Evolutionary conservation across 1,140 invertebrate species (phyloP).

Genomic region (Harlomillsia oculata): DNA sequence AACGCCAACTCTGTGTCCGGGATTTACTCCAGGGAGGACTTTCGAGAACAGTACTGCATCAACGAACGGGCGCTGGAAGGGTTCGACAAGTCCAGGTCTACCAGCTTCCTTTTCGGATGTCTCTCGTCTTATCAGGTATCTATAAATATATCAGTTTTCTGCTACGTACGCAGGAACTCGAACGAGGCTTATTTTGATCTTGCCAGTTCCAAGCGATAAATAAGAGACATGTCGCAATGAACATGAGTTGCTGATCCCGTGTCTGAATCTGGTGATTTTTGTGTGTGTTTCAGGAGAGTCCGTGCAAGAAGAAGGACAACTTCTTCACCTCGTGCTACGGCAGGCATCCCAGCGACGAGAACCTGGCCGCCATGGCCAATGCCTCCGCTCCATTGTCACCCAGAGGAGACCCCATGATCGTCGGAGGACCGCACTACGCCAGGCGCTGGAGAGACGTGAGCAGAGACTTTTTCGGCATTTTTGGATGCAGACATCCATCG

Average conservation of each 20-base stretch:
- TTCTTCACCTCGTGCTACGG: slow-evolving; percentile 40
- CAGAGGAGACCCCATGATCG: neutral
- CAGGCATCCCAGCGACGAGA: slow-evolving; percentile 35
- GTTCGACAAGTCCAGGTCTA: slow-evolving; percentile 56
- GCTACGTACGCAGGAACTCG: too few species aligned
- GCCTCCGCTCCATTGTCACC: slow-evolving; percentile 6
- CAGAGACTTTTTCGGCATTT: too few species aligned
- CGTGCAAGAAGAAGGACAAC: slow-evolving; percentile 39
- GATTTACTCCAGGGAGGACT: slow-evolving; percentile 79
- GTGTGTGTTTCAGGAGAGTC: slow-evolving; percentile 36
- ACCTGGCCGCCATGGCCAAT: slow-evolving; percentile 12
- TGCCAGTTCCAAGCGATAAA: too few species aligned
- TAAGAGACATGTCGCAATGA: too few species aligned
- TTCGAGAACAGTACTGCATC: slow-evolving; percentile 83
- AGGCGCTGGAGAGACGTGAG: slow-evolving; percentile 15
- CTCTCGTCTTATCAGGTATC: slow-evolving; percentile 59
- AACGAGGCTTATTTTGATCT: too few species aligned
- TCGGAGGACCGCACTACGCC: neutral
- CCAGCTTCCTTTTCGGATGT: slow-evolving; percentile 71
- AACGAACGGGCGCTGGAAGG: slow-evolving; percentile 77
- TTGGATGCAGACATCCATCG: too few species aligned
- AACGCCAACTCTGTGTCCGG: slow-evolving; percentile 42
- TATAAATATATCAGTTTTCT: too few species aligned
- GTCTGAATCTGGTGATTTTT: too few species aligned
- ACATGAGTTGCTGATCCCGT: too few species aligned